A percentile compares a stretch with the other conserved stretches of the same genome.
These are phyloP conservation scores for Papilio demoleus DNA, from an alignment of 2,888 invertebrate genomes.

Conservation along the genomic window DNA sequence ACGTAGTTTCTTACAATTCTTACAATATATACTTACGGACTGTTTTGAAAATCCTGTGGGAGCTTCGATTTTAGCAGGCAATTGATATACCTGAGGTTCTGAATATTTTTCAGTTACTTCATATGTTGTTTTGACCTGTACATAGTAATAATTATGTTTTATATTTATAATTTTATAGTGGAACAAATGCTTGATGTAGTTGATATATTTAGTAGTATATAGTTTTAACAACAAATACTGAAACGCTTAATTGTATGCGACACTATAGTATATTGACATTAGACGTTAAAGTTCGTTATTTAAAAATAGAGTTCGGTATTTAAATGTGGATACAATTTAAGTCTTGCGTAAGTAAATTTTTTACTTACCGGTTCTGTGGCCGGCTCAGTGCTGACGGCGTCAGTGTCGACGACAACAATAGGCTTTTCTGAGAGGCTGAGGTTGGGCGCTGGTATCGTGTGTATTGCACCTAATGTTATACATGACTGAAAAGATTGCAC, in stretches of 20 bases:
- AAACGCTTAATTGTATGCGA: no score
- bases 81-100: conserved; percentile 59
- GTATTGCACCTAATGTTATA: conserved; percentile 87
- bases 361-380: conserved; percentile 59
- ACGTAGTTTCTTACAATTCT: neutral
- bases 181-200: no score
- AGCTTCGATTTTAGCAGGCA: conserved; percentile 63
- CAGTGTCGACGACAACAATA: conserved; percentile 72
- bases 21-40: conserved; percentile 55
- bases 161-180: neutral
- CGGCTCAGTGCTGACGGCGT: conserved; percentile 43
- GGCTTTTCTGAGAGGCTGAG: conserved; percentile 87
- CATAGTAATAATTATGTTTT: conserved; percentile 37
- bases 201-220: no score
- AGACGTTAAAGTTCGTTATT: no score
- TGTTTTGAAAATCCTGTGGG: conserved; percentile 75
- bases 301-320: no score
- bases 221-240: no score
- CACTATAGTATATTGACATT: no score
- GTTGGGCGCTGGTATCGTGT: conserved; percentile 94
- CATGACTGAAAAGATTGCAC: conserved; percentile 60
- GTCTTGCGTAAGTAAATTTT: no score
- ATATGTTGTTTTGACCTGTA: conserved; percentile 65
- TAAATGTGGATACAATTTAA: no score
- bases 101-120: conserved; percentile 74